These are phyloP conservation scores for Aphelenchoides avenae DNA, from an alignment of 1,140 invertebrate genomes.

Conservation along the genomic window DNA sequence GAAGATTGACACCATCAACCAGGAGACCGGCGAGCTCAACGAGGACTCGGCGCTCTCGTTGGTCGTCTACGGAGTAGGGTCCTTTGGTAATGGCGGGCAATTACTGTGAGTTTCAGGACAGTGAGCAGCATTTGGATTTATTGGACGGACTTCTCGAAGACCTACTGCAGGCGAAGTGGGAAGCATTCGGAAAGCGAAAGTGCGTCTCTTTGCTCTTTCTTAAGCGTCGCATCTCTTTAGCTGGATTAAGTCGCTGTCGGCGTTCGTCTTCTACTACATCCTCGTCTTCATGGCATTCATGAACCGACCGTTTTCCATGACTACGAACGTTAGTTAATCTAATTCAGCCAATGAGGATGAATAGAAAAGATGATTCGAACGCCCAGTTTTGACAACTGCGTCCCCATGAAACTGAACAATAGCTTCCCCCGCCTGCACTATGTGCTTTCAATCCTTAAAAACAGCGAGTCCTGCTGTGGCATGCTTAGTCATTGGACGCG, in stretches of 20 bases:
- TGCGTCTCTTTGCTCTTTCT: constrained; percentile 10
- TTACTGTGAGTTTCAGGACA: constrained; percentile 72
- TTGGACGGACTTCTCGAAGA: constrained; percentile 91
- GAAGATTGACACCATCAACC: constrained; percentile 90
- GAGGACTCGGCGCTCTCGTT: constrained; percentile 88
- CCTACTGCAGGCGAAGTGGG: constrained; percentile 92
- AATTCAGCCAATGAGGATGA: too few relatives aligned
- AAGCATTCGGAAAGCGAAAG: constrained; percentile 60
- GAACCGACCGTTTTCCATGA: constrained; percentile 46
- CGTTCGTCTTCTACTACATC: constrained; percentile 50
- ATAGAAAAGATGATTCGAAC: too few relatives aligned
- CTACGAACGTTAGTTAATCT: constrained; percentile 44
- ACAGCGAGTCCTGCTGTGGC: too few relatives aligned
- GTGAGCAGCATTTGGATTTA: constrained; percentile 86
- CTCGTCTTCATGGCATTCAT: constrained; percentile 54
- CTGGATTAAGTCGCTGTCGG: constrained; percentile 44
- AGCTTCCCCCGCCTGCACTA: too few relatives aligned
- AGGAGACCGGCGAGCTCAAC: constrained; percentile 80
- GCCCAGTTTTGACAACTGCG: too few relatives aligned
- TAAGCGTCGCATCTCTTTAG: constrained; percentile 16
- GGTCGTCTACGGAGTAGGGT: constrained; percentile 89
- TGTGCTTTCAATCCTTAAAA: too few relatives aligned
- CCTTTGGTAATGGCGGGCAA: too few relatives aligned
- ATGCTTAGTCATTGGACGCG: too few relatives aligned
- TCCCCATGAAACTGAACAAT: too few relatives aligned